Evolutionary conservation across 2,888 invertebrate genomes (phyloP).

Genomic region (Eupithecia centaureata): DNA sequence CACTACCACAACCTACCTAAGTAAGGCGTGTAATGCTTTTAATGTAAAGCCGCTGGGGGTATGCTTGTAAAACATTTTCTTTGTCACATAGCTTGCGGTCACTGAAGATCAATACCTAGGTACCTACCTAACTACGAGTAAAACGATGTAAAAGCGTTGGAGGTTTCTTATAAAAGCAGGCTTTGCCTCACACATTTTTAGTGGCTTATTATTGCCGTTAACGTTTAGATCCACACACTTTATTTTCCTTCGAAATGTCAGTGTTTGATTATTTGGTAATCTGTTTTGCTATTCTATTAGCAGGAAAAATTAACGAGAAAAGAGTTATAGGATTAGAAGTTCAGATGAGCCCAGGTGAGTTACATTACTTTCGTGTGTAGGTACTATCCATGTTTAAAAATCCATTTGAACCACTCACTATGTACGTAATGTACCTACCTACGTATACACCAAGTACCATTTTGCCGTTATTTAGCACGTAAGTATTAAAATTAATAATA

Average conservation of each 20-base stretch:
- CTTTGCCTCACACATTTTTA: conserved; percentile 11
- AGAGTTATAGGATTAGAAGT: conserved; percentile 65
- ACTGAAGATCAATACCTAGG: not conserved
- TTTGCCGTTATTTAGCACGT: not conserved
- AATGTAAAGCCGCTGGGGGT: conserved; percentile 39
- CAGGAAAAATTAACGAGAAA: conserved; percentile 57
- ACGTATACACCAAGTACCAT: no score
- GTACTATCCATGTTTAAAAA: not conserved
- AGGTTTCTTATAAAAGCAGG: conserved; percentile 34
- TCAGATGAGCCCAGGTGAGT: conserved; percentile 65
- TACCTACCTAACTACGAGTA: no score
- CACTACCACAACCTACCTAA: conserved; percentile 1
- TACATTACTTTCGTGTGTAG: not conserved
- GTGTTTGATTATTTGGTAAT: conserved; percentile 45
- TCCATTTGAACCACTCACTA: not conserved
- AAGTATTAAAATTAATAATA: no score
- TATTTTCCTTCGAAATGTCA: conserved; percentile 48
- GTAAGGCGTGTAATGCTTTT: conserved; percentile 9
- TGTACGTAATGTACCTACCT: no score
- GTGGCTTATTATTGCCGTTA: conserved; percentile 16
- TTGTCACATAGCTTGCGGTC: conserved; percentile 22
- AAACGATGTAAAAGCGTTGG: not conserved
- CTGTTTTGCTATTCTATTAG: conserved; percentile 51
- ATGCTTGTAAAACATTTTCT: conserved; percentile 57
- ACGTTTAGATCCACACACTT: not conserved